Evolutionary conservation across 1,140 invertebrate genomes (phyloP), one percentile per base, ranked within the genome.

Genomic region (Cardiocondyla obscurior): DNA sequence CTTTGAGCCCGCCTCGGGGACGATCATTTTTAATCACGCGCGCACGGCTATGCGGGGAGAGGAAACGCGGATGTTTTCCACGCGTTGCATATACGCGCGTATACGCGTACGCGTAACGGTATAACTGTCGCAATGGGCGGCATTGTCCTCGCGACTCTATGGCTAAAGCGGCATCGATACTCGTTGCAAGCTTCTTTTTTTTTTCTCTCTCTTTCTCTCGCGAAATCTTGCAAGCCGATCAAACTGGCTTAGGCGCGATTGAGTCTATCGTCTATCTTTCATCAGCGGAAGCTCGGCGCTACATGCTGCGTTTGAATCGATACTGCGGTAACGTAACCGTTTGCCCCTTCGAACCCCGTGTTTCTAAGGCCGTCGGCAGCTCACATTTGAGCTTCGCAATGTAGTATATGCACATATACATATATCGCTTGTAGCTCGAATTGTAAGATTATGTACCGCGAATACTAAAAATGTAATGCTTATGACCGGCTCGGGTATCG

Each of bases 11-110:
- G 82, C 74, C 74, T 81, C 64, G 83, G 86, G 67, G 81, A 88
- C 89, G 89, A 90, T 90, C 89, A 90, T 90, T 90, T 90, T 90
- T 90, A 90, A 90, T 90, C 88, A 86, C 79, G 81, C 79, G 83
- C 81, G 62, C 30, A 72, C n/a, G 51, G 33, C 16, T 14, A 62
- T 42, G 16, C 19, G 39, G 39, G 30, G 39, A 46, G 30, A 12
- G 53, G 14, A 1, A 77, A 51, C 22, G 39, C 19, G 3, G 16
- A 82, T 16, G 57, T 82, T 16, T 25, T 85, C 60, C 46, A 64
- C 51, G 49, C 55, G 51, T 76, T 57, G 39, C 72, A 73, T 64
- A 36, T 16, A 64, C 36, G 16, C 12, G 16, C 28, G 28, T 58
- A 58, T 1, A 67, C 14, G 14, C 3, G 14, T 10, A 14, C 14